Evolutionary conservation across 2,888 invertebrate species (phyloP), one percentile per base, ranked within the genome.

Genomic region (Pyrrhia umbra): DNA sequence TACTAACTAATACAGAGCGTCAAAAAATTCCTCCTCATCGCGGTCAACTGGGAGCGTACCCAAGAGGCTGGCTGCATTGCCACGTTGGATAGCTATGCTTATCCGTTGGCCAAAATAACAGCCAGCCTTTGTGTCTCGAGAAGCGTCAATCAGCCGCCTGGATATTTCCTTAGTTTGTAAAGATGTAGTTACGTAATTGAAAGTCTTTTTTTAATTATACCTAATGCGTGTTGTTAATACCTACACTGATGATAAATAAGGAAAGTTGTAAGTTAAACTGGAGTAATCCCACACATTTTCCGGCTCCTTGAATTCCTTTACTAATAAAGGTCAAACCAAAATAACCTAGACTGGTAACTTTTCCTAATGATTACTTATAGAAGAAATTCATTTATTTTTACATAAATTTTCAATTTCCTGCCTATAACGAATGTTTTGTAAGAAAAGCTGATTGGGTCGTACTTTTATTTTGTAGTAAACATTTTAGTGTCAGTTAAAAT

Each of bases 241-340:
- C 30, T 4, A n/a, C 10, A 9, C n/a, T n/a, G 5, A 23, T 23
- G 6, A 34, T 34, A 13, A 34, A 34, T 5, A 34, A 13, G 9
- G 3, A 34, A 5, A 1, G n/a, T 34, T 5, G 4, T 34, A 30
- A 8, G n/a, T 27, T 4, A 30, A 30, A 30, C 4, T 34, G n/a
- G 13, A 34, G n/a, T 1, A 23, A 37, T 27, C 65, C 34, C 16
- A 61, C 39, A n/a, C 30, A 15, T 10, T 40, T 23, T 0, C 8
- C 0, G 6, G 15, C 16, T 18, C 9, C n/a, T 43, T 10, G n/a
- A 49, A 27, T 27, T 37, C 37, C 3, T 47, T 25, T 25, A 34
- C 34, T 18, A 5, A 18, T 42, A 49, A 42, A 64, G 42, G 34
- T 43, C 21, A 43, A 37, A 72, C 15, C 1, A 27, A 72, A 43